A percentile compares a stretch with the other conserved stretches of the same genome.
Conservation (phyloP, 2,113 vertebrate genomes). For the Rhinichthys klamathensis region DNA sequence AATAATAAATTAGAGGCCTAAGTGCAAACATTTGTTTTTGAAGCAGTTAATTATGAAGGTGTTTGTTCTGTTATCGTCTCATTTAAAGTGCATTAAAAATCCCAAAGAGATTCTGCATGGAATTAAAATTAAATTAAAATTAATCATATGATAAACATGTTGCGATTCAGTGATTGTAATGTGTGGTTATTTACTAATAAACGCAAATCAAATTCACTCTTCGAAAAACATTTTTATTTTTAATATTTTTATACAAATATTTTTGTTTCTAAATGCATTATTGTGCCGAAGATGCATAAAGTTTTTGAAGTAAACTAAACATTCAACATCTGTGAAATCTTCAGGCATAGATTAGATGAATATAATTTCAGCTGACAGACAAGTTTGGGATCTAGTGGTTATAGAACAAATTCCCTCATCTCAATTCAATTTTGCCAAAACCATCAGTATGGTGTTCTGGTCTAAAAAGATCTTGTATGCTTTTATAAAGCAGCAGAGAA, state of each 20-base stretch:
- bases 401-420: background rate
- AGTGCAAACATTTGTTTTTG: constrained; percentile 66
- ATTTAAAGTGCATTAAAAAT: constrained; percentile 58
- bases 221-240: background rate
- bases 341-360: background rate
- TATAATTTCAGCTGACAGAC: background rate
- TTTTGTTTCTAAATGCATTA: background rate
- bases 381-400: background rate
- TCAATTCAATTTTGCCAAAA: background rate
- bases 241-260: no score
- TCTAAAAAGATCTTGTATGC: background rate
- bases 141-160: constrained; percentile 15
- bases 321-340: background rate
- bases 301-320: background rate
- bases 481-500: background rate
- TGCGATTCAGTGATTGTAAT: background rate
- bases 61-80: constrained; percentile 64
- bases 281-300: background rate
- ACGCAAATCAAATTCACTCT: background rate
- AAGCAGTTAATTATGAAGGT: constrained; percentile 62
- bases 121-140: constrained; percentile 30
- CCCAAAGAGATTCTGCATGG: constrained; percentile 49
- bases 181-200: background rate
- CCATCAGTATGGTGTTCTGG: background rate
- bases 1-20: constrained; percentile 60